Conservation (phyloP, 2,888 invertebrate genomes). For the Campopleginae sp. region DNA sequence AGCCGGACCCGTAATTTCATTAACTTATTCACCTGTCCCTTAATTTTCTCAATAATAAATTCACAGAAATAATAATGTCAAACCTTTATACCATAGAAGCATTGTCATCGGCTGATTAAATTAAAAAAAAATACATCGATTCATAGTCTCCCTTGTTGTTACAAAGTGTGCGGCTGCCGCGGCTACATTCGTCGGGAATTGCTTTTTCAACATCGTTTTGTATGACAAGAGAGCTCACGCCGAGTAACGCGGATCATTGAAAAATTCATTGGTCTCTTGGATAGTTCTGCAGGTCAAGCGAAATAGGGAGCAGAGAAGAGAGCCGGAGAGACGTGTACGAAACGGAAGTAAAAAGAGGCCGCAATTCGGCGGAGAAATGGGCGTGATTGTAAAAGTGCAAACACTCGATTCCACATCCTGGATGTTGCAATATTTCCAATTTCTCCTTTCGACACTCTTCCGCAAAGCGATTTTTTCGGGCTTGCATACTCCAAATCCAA, state of each 20-base stretch:
- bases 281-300: neutral
- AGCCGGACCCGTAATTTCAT: neutral
- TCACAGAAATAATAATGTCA: no score
- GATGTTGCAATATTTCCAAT: slow-evolving; percentile 48
- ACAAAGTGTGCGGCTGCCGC: no score
- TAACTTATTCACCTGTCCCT: neutral
- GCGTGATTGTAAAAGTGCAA: slow-evolving; percentile 51
- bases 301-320: neutral
- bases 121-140: neutral
- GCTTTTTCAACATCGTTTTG: neutral
- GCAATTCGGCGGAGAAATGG: neutral
- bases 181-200: neutral
- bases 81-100: neutral
- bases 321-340: neutral
- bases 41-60: neutral
- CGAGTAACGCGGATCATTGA: slow-evolving; percentile 3
- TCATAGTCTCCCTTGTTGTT: neutral
- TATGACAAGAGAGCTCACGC: neutral
- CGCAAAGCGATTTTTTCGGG: neutral
- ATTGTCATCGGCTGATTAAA: neutral
- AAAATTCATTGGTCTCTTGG: slow-evolving; percentile 35
- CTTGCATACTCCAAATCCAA: slow-evolving; percentile 23
- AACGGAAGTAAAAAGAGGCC: neutral
- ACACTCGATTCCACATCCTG: slow-evolving; percentile 54
- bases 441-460: neutral